A percentile compares a stretch with the other conserved stretches of the same genome.
phyloP scores from a whole-genome alignment of 2,888 invertebrate species.

The Arge pagana region DNA sequence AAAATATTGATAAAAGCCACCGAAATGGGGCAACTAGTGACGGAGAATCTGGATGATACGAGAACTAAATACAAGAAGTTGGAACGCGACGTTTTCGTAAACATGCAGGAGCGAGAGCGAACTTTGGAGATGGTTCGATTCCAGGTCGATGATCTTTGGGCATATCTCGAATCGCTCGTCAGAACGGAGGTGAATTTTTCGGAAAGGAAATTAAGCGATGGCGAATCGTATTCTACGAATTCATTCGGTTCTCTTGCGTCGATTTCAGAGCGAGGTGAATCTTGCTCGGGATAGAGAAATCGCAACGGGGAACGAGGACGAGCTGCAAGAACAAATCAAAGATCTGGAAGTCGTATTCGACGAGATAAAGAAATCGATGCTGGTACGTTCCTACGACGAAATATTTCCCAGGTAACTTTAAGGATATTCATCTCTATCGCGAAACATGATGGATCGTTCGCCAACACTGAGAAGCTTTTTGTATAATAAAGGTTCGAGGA shows the following conservation, averaged over 20 bases:
- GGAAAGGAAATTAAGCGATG: too few species aligned
- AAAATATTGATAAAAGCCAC: slow-evolving; percentile 68
- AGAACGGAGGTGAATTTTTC: slow-evolving; percentile 54
- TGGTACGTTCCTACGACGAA: slow-evolving; percentile 56
- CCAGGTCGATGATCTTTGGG: slow-evolving; percentile 55
- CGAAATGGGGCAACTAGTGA: slow-evolving; percentile 69
- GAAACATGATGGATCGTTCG: background rate
- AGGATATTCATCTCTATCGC: background rate
- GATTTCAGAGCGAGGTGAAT: slow-evolving; percentile 38
- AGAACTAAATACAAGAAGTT: slow-evolving; percentile 65
- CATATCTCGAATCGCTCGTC: slow-evolving; percentile 57
- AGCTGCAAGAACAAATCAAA: slow-evolving; percentile 50
- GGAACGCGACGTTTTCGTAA: slow-evolving; percentile 65
- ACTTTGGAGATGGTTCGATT: slow-evolving; percentile 61
- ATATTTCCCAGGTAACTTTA: slow-evolving; percentile 56
- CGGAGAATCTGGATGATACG: slow-evolving; percentile 69
- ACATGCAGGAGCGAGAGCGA: slow-evolving; percentile 66
- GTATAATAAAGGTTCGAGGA: slow-evolving; percentile 58
- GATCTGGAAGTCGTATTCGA: slow-evolving; percentile 55
- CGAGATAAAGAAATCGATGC: slow-evolving; percentile 53
- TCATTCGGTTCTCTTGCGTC: slow-evolving; percentile 4
- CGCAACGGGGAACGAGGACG: slow-evolving; percentile 41
- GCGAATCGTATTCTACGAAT: too few species aligned
- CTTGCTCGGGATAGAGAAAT: slow-evolving; percentile 18
- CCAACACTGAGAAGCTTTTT: background rate